These are phyloP conservation scores for Loripinus fragilis DNA, from an alignment of 2,888 invertebrate species.

Conservation along the genomic window DNA sequence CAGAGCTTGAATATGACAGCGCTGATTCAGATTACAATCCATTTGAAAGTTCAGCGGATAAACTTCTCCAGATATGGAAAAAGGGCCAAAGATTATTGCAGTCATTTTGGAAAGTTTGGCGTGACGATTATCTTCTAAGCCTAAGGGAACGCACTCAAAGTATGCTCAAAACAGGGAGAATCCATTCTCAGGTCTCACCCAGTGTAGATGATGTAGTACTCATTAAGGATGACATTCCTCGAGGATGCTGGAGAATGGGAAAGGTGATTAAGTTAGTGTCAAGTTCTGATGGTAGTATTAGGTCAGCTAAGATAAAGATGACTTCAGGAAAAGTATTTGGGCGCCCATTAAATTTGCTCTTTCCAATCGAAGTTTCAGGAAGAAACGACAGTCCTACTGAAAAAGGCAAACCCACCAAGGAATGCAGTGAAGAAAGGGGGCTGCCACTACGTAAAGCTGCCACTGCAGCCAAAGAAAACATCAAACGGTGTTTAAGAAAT, in stretches of 20 bases:
- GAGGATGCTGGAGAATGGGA: slow-evolving; percentile 31
- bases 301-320: slow-evolving; percentile 24
- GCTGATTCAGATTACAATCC: slow-evolving; percentile 3
- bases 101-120: slow-evolving; percentile 29
- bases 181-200: not conserved
- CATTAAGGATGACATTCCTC: slow-evolving; percentile 31
- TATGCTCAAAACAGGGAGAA: slow-evolving; percentile 15
- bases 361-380: not conserved
- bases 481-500: not conserved
- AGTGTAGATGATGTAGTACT: slow-evolving; percentile 26
- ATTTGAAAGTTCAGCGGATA: slow-evolving; percentile 10
- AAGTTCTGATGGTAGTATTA: slow-evolving; percentile 24
- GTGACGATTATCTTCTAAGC: slow-evolving; percentile 26
- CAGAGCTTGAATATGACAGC: slow-evolving; percentile 20
- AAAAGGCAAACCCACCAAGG: not conserved
- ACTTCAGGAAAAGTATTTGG: slow-evolving; percentile 10
- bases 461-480: not conserved
- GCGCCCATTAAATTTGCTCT: slow-evolving; percentile 16
- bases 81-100: slow-evolving; percentile 29
- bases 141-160: slow-evolving; percentile 18
- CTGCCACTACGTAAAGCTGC: not conserved
- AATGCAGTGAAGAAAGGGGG: not conserved
- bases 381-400: not conserved
- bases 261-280: not conserved
- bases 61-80: slow-evolving; percentile 27